Evolutionary conservation across 2,113 vertebrate species (phyloP), one percentile per base, ranked within the genome.

Genomic region (Pteruthius melanotis): DNA sequence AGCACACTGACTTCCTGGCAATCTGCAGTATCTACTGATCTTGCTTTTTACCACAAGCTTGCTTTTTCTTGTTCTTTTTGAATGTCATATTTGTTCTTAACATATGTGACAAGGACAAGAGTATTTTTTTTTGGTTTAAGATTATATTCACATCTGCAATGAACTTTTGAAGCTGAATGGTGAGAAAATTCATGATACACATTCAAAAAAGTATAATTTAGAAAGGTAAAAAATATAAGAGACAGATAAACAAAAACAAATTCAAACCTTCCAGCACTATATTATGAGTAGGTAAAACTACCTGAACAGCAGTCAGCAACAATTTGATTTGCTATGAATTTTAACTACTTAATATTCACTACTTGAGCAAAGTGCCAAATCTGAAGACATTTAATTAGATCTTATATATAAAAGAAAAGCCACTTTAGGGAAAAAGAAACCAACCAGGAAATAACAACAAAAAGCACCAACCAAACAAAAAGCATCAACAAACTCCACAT

Each of bases 381-480:
- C 23, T 59, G 69, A 94, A 96, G 31, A 15, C 20, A 37, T 45
- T 74, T 76, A 89, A 91, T 80, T 89, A 60, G 9, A 88, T 2
- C 4, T 33, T 85, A 54, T 35, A 70, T 20, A 47, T 11, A 82
- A 71, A 80, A 82, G 28, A 89, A 91, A 81, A 83, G 8, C 22
- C 87, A 49, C 3, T 1, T 1, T 1, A 42, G 23, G 14, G 0
- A 1, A 7, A 44, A 44, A n/a, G n/a, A 63, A 37, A 5, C 2
- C 4, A 75, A 15, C 5, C 4, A 59, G 28, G 8, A 44, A 9
- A 7, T 5, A n/a, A 11, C 27, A 37, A 24, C 7, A n/a, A 13
- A 8, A 6, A 31, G 8, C 3, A 8, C 11, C 6, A 37, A 23
- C 2, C 28, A 39, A 69, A 27, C 10, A 28, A 30, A 44, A 64